Percentiles rank a stretch among this genome's conserved stretches.
phyloP scores from a whole-genome alignment of 2,113 vertebrate species.

The Chaetura pelagica region DNA sequence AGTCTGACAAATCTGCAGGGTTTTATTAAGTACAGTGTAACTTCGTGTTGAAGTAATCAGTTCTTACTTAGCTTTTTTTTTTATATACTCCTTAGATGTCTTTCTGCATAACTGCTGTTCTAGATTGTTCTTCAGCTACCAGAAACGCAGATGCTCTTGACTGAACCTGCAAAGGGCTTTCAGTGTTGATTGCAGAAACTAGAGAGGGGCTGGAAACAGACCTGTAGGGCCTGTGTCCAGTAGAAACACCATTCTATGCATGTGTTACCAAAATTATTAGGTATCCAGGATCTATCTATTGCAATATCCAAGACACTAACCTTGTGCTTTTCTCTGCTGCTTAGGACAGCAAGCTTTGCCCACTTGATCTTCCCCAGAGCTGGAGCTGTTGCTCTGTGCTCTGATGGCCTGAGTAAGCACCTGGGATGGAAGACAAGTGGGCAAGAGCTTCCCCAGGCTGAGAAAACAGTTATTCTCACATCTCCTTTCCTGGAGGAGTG shows the following conservation, averaged over 20 bases:
- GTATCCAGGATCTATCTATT: neutral
- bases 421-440: neutral
- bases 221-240: neutral
- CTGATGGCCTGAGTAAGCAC: neutral
- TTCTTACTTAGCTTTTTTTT: neutral
- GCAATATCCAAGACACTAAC: neutral
- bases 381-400: neutral
- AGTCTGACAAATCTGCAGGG: neutral
- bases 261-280: neutral
- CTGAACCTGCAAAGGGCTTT: neutral
- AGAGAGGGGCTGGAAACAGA: neutral
- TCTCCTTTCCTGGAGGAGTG: neutral
- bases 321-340: neutral
- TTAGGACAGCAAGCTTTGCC: neutral
- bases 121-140: neutral
- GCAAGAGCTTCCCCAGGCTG: neutral
- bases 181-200: neutral
- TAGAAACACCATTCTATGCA: neutral
- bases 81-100: neutral
- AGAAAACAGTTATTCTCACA: neutral
- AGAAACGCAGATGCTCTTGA: neutral
- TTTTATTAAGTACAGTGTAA: neutral
- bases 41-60: neutral
- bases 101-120: neutral
- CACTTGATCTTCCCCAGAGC: neutral